Base-by-base conservation (phyloP, 2,797 vertebrate genomes). In the Danio tinwini region DNA sequence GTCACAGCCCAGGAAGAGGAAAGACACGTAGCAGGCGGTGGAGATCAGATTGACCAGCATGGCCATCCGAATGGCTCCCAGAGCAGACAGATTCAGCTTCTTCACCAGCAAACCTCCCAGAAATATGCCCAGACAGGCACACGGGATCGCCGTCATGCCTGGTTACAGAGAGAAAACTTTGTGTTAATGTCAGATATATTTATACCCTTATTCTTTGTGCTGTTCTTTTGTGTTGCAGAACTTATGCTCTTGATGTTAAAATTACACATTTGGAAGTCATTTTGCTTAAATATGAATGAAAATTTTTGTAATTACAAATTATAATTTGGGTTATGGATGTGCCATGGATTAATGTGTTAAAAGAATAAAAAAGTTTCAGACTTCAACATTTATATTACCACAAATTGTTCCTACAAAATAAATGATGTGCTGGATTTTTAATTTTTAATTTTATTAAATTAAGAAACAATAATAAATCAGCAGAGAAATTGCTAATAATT, bases 101-200 rank as follows among this genome's bases (percentile, higher is more conserved):
- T 99, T 99, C 85, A 99, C 98, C 89, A 99, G 92, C 78, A 99
- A 93, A 1, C 98, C 98, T 0, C 98, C 97, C 91, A 99, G 93
- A 90, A 99, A 99, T 91, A 99, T 99, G 45, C 98, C 98, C 91
- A 99, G 93, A 79, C 98, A 99, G 0, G 98, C 98, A 8, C 98
- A 99, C 0, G 98, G 98, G 86, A 99, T 99, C 3, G 98, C 98
- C 0, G 98, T 99, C 98, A 99, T 98, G 74, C 98, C 98, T 99
- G 88, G 50, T 52, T 61, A 55, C 4, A 1, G 19, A 14, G 11
- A 71, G 2, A 55, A 8, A 6, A 64, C 19, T 7, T 44, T 53
- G 11, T 14, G n/a, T 71, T 55, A 29, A 55, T 5, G 13, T 55
- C 7, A 9, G 42, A 53, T 42, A 53, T 62, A n/a, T 17, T 17